Evolutionary conservation across 2,797 vertebrate genomes (phyloP), one percentile per base, ranked within the genome.

Genomic region (Gila robusta): DNA sequence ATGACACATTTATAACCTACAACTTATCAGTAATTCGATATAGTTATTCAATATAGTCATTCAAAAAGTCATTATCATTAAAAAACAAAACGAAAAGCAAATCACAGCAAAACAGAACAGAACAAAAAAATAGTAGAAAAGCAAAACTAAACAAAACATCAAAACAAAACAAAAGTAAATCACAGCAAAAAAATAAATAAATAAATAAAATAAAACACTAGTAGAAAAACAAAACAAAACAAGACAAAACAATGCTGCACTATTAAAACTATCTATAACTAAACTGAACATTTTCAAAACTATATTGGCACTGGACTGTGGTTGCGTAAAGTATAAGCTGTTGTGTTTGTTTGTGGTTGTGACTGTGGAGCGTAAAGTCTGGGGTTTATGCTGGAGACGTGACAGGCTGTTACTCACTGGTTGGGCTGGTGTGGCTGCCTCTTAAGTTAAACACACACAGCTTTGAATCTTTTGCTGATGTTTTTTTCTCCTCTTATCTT

Each of bases 401-500:
- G 76, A 37, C 76, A 56, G 52, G 52, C 32, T 77, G 44, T 49
- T 74, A 52, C 11, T 56, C 73, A 54, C 73, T 1, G 3, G 19
- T 56, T 56, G 11, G 32, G 19, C 12, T 56, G 32, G 32, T 56
- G 35, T 62, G 62, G 54, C 56, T 79, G 76, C 76, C 54, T 79
- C 56, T 79, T 71, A 67, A 39, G 67, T 71, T 82, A 56, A 71
- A 82, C 67, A 82, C 49, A 81, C 2, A 56, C 3, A 56, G 67
- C 35, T 39, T 16, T 14, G 23, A 79, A 56, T 28, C 37, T 41
- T 62, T 62, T 62, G n/a, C 67, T 72, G 16, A 8, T 71, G 49
- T 59, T 41, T 56, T 49, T 26, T 37, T 54, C 21, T 56, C 32
- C 19, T 47, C 70, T 82, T 62, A 62, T 73, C 37, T 73, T 82